Percentiles rank a stretch among this genome's conserved stretches.
Evolutionary conservation across 2,888 invertebrate genomes (phyloP).

Genomic region (Serrognathus titanus): DNA sequence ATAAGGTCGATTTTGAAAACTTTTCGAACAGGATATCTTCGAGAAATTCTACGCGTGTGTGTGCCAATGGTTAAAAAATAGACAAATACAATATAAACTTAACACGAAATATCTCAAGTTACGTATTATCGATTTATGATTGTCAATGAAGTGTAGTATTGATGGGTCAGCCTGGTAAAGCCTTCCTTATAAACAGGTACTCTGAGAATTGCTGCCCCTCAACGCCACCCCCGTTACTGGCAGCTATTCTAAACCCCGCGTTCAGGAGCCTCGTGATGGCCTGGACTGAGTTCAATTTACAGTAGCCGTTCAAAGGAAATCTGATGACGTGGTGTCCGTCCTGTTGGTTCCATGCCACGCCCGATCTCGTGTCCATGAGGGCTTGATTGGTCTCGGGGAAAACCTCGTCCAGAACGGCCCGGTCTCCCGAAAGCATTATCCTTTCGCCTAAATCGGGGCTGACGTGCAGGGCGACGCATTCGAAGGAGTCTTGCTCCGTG

Average conservation of each 20-base stretch:
- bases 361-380: constrained; percentile 73
- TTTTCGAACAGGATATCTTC: no score
- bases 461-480: constrained; percentile 77
- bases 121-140: constrained; percentile 10
- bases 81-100: constrained; percentile 2
- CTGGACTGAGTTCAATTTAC: constrained; percentile 86
- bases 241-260: constrained; percentile 73
- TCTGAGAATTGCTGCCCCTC: constrained; percentile 89
- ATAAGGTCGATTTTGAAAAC: no score
- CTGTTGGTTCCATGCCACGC: constrained; percentile 74
- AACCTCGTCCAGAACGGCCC: constrained; percentile 69
- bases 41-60: no score
- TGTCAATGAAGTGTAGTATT: constrained; percentile 10
- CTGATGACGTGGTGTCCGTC: constrained; percentile 75
- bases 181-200: constrained; percentile 71
- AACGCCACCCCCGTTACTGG: constrained; percentile 82
- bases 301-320: constrained; percentile 84
- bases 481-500: constrained; percentile 55
- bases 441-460: constrained; percentile 78
- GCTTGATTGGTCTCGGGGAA: constrained; percentile 77
- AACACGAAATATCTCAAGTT: constrained; percentile 19
- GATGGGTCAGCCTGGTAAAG: constrained; percentile 41
- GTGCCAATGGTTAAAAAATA: no score
- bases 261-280: constrained; percentile 78
- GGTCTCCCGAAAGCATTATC: constrained; percentile 78